Evolutionary conservation across 2,888 invertebrate species (phyloP).

Genomic region (Sphinx pinastri): DNA sequence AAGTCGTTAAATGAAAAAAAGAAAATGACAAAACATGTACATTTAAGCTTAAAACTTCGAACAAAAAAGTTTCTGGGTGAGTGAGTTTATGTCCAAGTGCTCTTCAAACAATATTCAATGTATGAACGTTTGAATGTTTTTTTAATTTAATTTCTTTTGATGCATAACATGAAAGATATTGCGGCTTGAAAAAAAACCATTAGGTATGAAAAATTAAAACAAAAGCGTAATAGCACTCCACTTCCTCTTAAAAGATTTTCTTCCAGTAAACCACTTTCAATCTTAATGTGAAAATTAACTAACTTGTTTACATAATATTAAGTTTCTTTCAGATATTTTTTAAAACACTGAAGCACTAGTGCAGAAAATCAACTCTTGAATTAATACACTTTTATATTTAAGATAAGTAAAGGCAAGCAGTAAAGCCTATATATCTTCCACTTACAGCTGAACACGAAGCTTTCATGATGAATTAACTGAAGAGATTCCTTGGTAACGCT

Average conservation of each 20-base stretch:
- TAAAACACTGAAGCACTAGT: background rate
- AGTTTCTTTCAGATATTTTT: background rate
- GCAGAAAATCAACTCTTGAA: background rate
- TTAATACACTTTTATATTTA: slow-evolving; percentile 2
- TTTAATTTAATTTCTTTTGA: slow-evolving; percentile 10
- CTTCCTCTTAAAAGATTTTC: slow-evolving; percentile 18
- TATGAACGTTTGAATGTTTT: background rate
- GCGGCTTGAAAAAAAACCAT: background rate
- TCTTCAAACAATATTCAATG: background rate
- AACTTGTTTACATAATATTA: background rate
- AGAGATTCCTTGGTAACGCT: background rate
- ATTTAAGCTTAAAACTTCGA: too few species aligned
- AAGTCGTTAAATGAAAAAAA: background rate
- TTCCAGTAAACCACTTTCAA: background rate
- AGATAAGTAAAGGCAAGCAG: background rate
- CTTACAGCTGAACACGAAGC: background rate
- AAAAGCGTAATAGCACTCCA: background rate
- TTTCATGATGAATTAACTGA: slow-evolving; percentile 2
- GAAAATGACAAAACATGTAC: background rate
- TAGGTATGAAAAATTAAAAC: background rate
- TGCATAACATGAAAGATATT: background rate
- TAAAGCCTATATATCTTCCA: background rate
- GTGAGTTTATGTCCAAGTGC: background rate
- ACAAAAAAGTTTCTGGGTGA: background rate
- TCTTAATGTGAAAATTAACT: background rate